Base-by-base conservation (phyloP, 92 coral and sea anemone species). In the Phenganax marumi region DNA sequence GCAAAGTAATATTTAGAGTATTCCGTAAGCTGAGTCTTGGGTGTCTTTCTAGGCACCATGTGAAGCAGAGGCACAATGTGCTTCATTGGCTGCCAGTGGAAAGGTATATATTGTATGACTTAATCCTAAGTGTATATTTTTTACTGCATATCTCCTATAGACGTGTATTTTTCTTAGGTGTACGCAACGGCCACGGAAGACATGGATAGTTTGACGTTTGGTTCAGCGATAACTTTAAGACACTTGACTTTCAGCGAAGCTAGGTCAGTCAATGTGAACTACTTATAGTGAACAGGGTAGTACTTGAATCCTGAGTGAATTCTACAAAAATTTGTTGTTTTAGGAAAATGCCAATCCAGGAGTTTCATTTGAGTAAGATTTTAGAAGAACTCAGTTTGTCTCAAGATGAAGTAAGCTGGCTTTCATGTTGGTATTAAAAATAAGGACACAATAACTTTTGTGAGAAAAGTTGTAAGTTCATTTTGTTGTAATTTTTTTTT, bases 51-150 rank as follows among this genome's bases (percentile, higher is more conserved):
- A 95, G 98, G 98, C 98, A 11, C 98, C 98, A 0, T 95, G 98
- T 91, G 98, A 95, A 80, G 98, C 98, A 73, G 98, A 95, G 56
- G 98, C 98, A 3, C 98, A 95, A 87, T 95, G 98, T 88, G 98
- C 98, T 7, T 91, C 97, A 12, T 90, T 95, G 10, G 98, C 91
- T 33, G 90, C 93, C 76, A 76, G 90, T 70, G 98, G 98, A 71
- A 95, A 95, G 90, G 97, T 93, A 68, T n/a, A 75, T 24, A 22
- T 7, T 24, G 73, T 79, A 43, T 56, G 12, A 17, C n/a, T 52
- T 43, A 1, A 13, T 39, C 10, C 18, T 23, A 70, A 39, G 56
- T 22, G 51, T 8, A 62, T 10, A 79, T 81, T 25, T 85, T 12
- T 48, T 70, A 16, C 50, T 9, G 52, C 12, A 77, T 11, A 16